A percentile compares a stretch with the other conserved stretches of the same genome.
Evolutionary conservation across 2,888 invertebrate species (phyloP).

Genomic region (Heliconius ismenius): DNA sequence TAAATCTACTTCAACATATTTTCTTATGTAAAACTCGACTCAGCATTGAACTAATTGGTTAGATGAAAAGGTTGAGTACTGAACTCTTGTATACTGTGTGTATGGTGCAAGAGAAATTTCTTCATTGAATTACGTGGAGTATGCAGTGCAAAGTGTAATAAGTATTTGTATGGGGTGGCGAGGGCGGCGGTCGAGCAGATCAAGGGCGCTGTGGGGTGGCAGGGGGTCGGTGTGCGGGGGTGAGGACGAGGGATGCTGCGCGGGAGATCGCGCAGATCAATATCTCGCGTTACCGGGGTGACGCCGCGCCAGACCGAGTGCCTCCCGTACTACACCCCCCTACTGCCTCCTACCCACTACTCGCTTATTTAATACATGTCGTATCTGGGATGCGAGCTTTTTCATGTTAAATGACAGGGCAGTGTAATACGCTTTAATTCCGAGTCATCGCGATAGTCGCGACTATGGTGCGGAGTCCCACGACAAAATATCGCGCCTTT

Average conservation of each 20-base stretch:
- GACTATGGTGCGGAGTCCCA: conserved; percentile 46
- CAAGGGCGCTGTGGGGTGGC: conserved; percentile 66
- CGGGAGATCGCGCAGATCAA: conserved; percentile 76
- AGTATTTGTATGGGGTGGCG: conserved; percentile 70
- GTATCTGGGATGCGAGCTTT: conserved; percentile 77
- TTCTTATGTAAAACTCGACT: conserved; percentile 26
- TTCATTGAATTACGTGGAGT: conserved; percentile 76
- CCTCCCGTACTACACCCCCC: conserved; percentile 79
- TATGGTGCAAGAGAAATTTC: conserved; percentile 66
- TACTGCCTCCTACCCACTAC: conserved; percentile 59
- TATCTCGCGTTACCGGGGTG: conserved; percentile 82
- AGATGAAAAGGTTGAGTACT: conserved; percentile 38
- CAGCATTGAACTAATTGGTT: conserved; percentile 35
- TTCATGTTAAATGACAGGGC: conserved; percentile 76
- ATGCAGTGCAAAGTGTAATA: conserved; percentile 79
- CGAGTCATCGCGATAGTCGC: conserved; percentile 57
- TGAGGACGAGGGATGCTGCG: conserved; percentile 53
- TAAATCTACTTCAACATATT: conserved; percentile 25
- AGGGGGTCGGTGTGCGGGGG: conserved; percentile 54
- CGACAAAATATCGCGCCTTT: conserved; percentile 50
- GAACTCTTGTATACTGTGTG: conserved; percentile 38
- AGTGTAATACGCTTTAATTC: conserved; percentile 63
- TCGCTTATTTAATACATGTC: conserved; percentile 79
- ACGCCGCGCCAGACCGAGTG: conserved; percentile 84
- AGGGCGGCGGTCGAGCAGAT: conserved; percentile 58